Percentiles rank a stretch among this genome's conserved stretches.
These are phyloP conservation scores for Amphibalanus amphitrite DNA, from an alignment of 1,140 invertebrate species.

Conservation along the genomic window DNA sequence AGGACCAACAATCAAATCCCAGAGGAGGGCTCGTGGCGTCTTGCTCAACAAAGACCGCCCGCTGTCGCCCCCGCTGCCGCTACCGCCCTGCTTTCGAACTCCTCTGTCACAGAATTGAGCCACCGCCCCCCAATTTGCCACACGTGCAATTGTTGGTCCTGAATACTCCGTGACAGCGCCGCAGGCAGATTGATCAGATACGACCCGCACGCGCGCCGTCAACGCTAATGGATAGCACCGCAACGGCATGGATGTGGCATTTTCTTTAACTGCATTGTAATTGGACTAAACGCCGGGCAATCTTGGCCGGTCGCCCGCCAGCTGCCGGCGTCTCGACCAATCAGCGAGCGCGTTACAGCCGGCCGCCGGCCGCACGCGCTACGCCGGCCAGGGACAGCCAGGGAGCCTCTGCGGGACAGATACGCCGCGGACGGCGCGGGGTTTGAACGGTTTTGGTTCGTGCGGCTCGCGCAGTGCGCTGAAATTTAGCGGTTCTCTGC, in stretches of 20 bases:
- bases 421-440: too few relatives aligned
- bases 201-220: background rate
- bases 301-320: background rate
- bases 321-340: background rate
- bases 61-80: too few relatives aligned
- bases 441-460: background rate
- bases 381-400: too few relatives aligned
- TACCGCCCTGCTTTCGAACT: too few relatives aligned
- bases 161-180: background rate
- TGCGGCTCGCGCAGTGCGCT: too few relatives aligned
- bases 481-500: too few relatives aligned
- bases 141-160: background rate
- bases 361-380: background rate
- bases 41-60: too few relatives aligned
- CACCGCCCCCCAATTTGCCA: background rate
- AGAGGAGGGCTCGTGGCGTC: too few relatives aligned
- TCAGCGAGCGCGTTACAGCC: background rate
- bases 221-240: background rate
- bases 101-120: too few relatives aligned
- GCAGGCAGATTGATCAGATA: background rate
- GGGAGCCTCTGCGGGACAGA: background rate
- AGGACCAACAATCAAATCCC: too few relatives aligned
- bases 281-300: background rate
- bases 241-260: background rate
- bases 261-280: slow-evolving; percentile 2